A percentile compares a stretch with the other conserved stretches of the same genome.
These are phyloP conservation scores for Fragum sueziense DNA, from an alignment of 2,888 invertebrate species.

Conservation along the genomic window DNA sequence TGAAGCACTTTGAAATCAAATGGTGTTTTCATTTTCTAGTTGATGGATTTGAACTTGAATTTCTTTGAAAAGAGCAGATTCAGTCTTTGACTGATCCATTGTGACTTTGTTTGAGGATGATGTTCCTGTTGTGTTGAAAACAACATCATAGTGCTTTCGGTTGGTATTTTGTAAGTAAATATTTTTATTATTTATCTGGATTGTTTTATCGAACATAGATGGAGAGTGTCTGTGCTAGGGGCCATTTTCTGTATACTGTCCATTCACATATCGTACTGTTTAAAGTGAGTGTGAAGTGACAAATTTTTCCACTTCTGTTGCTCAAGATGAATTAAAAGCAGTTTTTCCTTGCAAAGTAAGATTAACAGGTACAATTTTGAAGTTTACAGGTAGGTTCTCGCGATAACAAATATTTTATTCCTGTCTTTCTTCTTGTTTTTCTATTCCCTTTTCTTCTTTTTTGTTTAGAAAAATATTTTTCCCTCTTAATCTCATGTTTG, in stretches of 20 bases:
- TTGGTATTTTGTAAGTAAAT: slow-evolving; percentile 24
- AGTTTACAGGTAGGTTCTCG: no score
- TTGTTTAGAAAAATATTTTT: no score
- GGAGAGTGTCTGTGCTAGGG: background rate
- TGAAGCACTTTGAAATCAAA: background rate
- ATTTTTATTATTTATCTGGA: background rate
- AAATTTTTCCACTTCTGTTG: slow-evolving; percentile 30
- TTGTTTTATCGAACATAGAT: background rate
- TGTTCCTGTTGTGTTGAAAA: background rate
- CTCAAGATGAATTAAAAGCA: background rate
- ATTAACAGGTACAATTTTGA: slow-evolving; percentile 1
- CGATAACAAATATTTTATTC: no score
- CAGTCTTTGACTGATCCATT: background rate
- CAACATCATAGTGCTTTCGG: slow-evolving; percentile 29
- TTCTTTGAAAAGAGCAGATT: background rate
- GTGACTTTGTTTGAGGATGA: background rate
- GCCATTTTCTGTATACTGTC: background rate
- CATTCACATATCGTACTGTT: slow-evolving; percentile 15
- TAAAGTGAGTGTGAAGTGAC: slow-evolving; percentile 8
- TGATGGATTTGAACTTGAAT: background rate
- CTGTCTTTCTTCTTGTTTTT: no score
- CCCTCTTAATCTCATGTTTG: no score
- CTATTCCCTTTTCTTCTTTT: no score
- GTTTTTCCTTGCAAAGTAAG: background rate
- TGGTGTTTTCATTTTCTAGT: background rate